Percentiles rank a stretch among this genome's conserved stretches.
phyloP scores from a whole-genome alignment of 1,140 invertebrate species.

The Aphaenogaster floridana region DNA sequence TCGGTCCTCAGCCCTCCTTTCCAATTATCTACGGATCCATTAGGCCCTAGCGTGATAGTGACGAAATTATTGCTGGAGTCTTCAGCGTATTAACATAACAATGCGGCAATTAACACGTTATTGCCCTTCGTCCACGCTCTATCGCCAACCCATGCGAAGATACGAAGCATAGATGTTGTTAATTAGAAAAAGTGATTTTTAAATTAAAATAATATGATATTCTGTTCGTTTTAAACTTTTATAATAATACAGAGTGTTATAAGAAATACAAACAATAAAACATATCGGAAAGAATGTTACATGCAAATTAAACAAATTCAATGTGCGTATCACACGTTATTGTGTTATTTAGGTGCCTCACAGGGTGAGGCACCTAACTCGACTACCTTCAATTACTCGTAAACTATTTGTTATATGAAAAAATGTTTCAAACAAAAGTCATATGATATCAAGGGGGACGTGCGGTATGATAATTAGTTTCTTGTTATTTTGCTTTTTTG shows the following conservation, averaged over 20 bases:
- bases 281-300: not conserved
- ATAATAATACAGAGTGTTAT: not conserved
- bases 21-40: constrained; percentile 78
- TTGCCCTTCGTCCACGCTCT: constrained; percentile 35
- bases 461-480: no score
- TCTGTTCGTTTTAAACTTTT: not conserved
- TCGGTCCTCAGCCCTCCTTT: constrained; percentile 58
- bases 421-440: no score
- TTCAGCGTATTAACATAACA: constrained; percentile 78
- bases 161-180: not conserved
- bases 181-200: not conserved
- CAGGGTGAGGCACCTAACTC: not conserved
- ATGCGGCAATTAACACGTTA: constrained; percentile 72
- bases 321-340: not conserved
- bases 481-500: no score
- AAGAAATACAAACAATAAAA: not conserved
- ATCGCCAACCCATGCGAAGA: not conserved
- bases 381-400: no score
- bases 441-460: no score
- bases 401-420: no score
- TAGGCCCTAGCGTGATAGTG: constrained; percentile 68
- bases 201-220: not conserved
- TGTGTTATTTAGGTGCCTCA: not conserved
- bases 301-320: not conserved
- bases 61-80: constrained; percentile 75